Evolutionary conservation across 2,797 vertebrate species (phyloP).

Genomic region (Notolepis coatsorum): DNA sequence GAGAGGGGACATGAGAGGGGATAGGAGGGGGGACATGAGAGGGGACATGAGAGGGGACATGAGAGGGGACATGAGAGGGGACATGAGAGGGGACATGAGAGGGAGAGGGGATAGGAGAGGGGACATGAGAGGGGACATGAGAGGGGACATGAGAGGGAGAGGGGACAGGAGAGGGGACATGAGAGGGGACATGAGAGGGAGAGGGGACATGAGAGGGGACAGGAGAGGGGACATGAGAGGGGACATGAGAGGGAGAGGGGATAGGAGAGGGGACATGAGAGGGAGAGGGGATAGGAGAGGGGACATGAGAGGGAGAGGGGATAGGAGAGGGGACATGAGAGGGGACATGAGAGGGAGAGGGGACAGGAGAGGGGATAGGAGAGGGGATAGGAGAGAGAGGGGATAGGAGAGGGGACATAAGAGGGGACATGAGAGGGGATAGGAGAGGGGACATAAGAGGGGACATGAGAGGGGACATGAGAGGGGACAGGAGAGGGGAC

Average conservation of each 20-base stretch:
- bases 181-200: constrained; percentile 20
- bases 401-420: too few relatives aligned
- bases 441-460: too few relatives aligned
- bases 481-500: constrained; percentile 13
- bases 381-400: constrained; percentile 15
- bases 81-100: too few relatives aligned
- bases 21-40: constrained; percentile 9
- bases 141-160: constrained; percentile 22
- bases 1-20: constrained; percentile 29
- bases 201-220: constrained; percentile 16
- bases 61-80: constrained; percentile 14
- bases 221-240: constrained; percentile 24
- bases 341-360: too few relatives aligned
- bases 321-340: constrained; percentile 9
- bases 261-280: constrained; percentile 27
- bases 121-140: constrained; percentile 15
- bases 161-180: constrained; percentile 11
- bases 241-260: constrained; percentile 14
- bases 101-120: constrained; percentile 22
- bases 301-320: too few relatives aligned
- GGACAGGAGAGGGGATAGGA: constrained; percentile 28
- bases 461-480: constrained; percentile 51
- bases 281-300: constrained; percentile 11
- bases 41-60: constrained; percentile 40
- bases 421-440: not conserved